Evolutionary conservation across 1,140 invertebrate genomes (phyloP).

Genomic region (Saccostrea glomerata): DNA sequence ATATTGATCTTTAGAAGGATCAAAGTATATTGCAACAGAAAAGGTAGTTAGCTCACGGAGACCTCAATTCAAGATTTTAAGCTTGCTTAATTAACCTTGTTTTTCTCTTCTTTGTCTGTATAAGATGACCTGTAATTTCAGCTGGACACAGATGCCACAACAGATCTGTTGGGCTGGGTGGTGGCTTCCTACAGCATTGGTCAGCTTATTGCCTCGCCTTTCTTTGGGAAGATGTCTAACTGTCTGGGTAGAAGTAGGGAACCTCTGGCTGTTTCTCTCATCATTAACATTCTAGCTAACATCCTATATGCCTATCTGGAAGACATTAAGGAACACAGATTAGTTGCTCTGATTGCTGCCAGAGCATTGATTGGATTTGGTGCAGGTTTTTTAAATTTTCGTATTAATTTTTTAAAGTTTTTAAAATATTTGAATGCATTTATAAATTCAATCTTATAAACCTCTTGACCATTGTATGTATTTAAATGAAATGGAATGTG

Average conservation of each 20-base stretch:
- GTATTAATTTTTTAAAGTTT: not conserved
- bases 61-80: too few species aligned
- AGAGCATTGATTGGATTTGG: conserved; percentile 92
- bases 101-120: not conserved
- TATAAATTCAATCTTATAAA: too few species aligned
- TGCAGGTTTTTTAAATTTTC: conserved; percentile 84
- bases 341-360: conserved; percentile 87
- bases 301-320: conserved; percentile 89
- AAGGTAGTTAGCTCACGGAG: too few species aligned
- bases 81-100: not conserved
- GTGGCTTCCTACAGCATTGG: conserved; percentile 93
- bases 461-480: too few species aligned
- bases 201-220: conserved; percentile 92
- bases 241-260: conserved; percentile 85
- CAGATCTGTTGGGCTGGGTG: conserved; percentile 91
- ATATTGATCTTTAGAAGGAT: too few species aligned
- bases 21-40: too few species aligned
- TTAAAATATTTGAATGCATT: not conserved
- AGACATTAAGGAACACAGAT: conserved; percentile 82
- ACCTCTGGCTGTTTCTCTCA: conserved; percentile 86
- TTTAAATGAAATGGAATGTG: too few species aligned
- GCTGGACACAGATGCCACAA: conserved; percentile 88
- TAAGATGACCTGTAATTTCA: conserved; percentile 78
- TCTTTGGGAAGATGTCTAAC: conserved; percentile 92
- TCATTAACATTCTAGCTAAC: conserved; percentile 88